These are phyloP conservation scores for Paguma larvata DNA, from an alignment of 2,797 vertebrate species.

Conservation along the genomic window DNA sequence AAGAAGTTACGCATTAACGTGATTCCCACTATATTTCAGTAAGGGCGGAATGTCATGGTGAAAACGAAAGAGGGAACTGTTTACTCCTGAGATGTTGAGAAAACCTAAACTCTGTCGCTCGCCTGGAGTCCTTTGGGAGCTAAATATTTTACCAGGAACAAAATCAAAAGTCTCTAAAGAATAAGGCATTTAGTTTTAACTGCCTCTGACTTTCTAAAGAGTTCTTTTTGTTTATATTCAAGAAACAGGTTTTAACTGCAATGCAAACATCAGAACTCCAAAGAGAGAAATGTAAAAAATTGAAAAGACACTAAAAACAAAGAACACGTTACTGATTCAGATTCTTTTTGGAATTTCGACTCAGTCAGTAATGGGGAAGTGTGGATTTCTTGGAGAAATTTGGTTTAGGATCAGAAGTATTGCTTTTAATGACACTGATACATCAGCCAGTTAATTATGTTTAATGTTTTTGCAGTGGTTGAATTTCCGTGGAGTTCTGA, in stretches of 20 bases:
- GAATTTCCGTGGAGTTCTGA: slow-evolving; percentile 41
- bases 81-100: slow-evolving; percentile 42
- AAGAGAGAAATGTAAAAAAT: neutral
- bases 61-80: slow-evolving; percentile 60
- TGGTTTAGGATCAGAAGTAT: neutral
- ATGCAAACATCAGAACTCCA: neutral
- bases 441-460: neutral
- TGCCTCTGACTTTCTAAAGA: slow-evolving; percentile 4
- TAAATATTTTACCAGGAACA: slow-evolving; percentile 51
- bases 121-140: neutral
- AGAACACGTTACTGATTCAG: neutral
- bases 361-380: neutral
- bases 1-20: neutral
- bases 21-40: slow-evolving; percentile 11
- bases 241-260: slow-evolving; percentile 47
- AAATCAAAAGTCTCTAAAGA: slow-evolving; percentile 39
- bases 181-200: slow-evolving; percentile 54
- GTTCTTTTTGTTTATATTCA: slow-evolving; percentile 57
- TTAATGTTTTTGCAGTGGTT: neutral
- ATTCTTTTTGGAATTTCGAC: slow-evolving; percentile 41
- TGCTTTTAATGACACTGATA: neutral
- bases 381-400: slow-evolving; percentile 25
- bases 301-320: neutral
- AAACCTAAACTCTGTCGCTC: slow-evolving; percentile 11
- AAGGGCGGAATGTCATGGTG: slow-evolving; percentile 31